Evolutionary conservation across 2,888 invertebrate species (phyloP).

Genomic region (Watsonalla cultraria): DNA sequence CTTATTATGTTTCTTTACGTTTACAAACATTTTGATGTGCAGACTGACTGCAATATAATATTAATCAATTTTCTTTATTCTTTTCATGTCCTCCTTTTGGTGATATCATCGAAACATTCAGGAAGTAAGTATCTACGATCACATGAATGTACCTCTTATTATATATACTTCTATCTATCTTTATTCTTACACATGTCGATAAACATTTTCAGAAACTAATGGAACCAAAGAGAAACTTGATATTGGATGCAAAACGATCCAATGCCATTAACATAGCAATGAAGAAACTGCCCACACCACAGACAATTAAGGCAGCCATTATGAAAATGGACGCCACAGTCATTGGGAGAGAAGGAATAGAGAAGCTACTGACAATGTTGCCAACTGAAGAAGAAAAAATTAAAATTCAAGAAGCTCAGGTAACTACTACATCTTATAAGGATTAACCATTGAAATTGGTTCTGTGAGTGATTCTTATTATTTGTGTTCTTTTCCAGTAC

Average conservation of each 20-base stretch:
- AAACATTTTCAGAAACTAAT: constrained; percentile 52
- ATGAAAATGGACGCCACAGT: constrained; percentile 99
- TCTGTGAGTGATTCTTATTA: no score
- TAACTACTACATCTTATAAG: constrained; percentile 15
- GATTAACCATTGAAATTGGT: neutral
- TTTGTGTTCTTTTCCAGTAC: constrained; percentile 62
- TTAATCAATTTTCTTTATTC: constrained; percentile 8
- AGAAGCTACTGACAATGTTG: constrained; percentile 98
- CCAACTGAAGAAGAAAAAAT: constrained; percentile 97
- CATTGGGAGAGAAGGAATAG: constrained; percentile 98
- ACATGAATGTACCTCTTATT: neutral
- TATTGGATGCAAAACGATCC: constrained; percentile 97
- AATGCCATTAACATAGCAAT: constrained; percentile 99
- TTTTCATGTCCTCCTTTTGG: constrained; percentile 32
- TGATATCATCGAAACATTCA: constrained; percentile 12
- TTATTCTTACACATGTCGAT: constrained; percentile 2
- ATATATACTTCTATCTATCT: constrained; percentile 2
- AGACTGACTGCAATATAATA: no score
- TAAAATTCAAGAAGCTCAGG: constrained; percentile 97
- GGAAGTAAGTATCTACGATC: constrained; percentile 46
- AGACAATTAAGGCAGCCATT: constrained; percentile 99
- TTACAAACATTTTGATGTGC: no score
- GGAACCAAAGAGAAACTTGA: constrained; percentile 80
- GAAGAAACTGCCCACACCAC: constrained; percentile 98
- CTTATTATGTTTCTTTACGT: no score